phyloP scores from a whole-genome alignment of 2,797 vertebrate species.

The Argya squamiceps region DNA sequence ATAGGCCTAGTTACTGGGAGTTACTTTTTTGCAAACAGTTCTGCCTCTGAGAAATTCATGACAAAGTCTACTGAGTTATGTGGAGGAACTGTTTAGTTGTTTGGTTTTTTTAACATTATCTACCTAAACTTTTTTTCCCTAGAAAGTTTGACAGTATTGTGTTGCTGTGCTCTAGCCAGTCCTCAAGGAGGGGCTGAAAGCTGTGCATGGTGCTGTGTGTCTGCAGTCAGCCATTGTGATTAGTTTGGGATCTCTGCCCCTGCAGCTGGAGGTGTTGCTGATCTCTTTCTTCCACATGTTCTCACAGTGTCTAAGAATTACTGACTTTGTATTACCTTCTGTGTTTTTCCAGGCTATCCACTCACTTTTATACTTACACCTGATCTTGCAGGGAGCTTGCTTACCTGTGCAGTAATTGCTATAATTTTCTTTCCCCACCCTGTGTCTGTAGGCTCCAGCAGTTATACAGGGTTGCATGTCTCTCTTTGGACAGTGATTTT shows the following conservation, averaged over 20 bases:
- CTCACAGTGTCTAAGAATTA: background rate
- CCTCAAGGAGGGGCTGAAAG: background rate
- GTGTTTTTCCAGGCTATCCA: background rate
- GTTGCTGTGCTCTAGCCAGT: background rate
- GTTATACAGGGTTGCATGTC: background rate
- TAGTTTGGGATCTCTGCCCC: background rate
- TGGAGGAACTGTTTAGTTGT: background rate
- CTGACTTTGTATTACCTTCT: background rate
- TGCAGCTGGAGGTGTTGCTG: background rate
- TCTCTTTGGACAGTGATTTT: background rate
- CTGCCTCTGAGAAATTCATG: background rate
- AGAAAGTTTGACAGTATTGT: background rate
- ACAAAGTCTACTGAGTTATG: background rate
- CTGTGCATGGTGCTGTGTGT: background rate
- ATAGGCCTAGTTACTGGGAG: background rate
- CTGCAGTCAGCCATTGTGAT: background rate
- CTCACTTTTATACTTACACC: background rate
- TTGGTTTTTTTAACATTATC: background rate
- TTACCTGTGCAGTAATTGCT: background rate
- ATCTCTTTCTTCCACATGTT: background rate
- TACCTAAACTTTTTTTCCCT: background rate
- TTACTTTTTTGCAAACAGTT: background rate
- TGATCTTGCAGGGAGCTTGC: background rate
- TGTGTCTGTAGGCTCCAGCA: background rate
- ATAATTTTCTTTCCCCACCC: rapidly evolving